A percentile compares a stretch with the other conserved stretches of the same genome.
phyloP scores from a whole-genome alignment of 2,888 invertebrate species.

The Lasioglossum vierecki region DNA sequence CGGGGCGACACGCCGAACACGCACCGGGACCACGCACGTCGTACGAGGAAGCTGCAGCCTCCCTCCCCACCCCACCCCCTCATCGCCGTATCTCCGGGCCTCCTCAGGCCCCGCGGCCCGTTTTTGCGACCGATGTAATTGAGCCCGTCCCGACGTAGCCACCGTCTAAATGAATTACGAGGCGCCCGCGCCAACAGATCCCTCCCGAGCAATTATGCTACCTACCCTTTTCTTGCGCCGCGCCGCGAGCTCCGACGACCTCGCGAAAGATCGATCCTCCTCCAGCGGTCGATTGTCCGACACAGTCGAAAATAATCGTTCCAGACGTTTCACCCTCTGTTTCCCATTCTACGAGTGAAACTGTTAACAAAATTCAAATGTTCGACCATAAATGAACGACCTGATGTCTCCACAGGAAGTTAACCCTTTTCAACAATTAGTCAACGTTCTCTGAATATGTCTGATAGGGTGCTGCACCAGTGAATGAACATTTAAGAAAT shows the following conservation, averaged over 20 bases:
- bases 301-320: no score
- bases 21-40: conserved; percentile 80
- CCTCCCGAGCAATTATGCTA: conserved; percentile 3
- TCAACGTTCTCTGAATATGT: no score
- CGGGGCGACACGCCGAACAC: conserved; percentile 33
- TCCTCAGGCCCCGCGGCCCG: conserved; percentile 28
- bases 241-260: not conserved
- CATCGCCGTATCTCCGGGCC: not conserved
- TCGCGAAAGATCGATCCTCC: not conserved
- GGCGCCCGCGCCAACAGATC: conserved; percentile 66
- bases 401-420: no score
- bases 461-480: no score
- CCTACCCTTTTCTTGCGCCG: conserved; percentile 11
- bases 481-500: no score
- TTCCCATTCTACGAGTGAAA: no score
- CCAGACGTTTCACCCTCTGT: no score
- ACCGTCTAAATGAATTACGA: conserved; percentile 79
- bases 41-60: conserved; percentile 79
- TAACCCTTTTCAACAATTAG: no score
- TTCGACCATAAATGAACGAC: no score
- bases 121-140: conserved; percentile 80
- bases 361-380: no score
- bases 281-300: not conserved
- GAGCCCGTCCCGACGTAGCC: conserved; percentile 78
- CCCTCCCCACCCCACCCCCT: not conserved